Base-by-base conservation (phyloP, 1,140 invertebrate species). In the Drosophila chauvacae region DNA sequence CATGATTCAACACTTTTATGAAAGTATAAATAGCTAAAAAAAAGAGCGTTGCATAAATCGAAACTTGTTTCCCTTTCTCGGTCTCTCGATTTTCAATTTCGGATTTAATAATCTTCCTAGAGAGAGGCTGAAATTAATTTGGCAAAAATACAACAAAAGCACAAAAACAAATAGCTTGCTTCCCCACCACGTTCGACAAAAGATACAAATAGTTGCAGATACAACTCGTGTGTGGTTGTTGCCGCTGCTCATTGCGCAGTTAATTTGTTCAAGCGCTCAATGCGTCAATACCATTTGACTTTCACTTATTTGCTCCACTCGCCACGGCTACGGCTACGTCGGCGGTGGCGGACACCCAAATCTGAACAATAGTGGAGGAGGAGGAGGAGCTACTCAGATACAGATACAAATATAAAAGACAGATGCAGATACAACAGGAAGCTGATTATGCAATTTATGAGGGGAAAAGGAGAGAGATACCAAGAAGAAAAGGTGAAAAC, bases 241-340 rank as follows among this genome's bases (percentile, higher is more conserved):
- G 55, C 33, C 47, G 71, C 44, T 73, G 77, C 81, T 85, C 83
- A 87, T 87, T 87, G 83, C 83, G 83, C 83, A 87, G 83, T 87
- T 87, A 87, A 87, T 87, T 87, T 87, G 83, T 87, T 87, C 83
- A 87, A 71, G 80, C 83, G 80, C 79, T 87, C 83, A 87, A 87
- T 87, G 83, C 83, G 83, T 87, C 83, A 87, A 87, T 87, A 87
- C 77, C 75, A 87, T 87, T 87, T 87, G 83, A 87, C 83, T 87
- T 87, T 87, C 83, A 87, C 83, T 87, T 87, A 87, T 82, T 81
- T 78, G 71, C 75, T 69, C 61, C 69, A 72, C 66, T 72, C 69
- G 66, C 69, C 69, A 50, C 66, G 48, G 23, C 23, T 23, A 23
- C 23, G 23, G 23, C 23, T 23, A 23, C 23, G 23, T 23, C 23